Evolutionary conservation across 2,113 vertebrate species (phyloP), one percentile per base, ranked within the genome.

Genomic region (Syngnathus floridae): DNA sequence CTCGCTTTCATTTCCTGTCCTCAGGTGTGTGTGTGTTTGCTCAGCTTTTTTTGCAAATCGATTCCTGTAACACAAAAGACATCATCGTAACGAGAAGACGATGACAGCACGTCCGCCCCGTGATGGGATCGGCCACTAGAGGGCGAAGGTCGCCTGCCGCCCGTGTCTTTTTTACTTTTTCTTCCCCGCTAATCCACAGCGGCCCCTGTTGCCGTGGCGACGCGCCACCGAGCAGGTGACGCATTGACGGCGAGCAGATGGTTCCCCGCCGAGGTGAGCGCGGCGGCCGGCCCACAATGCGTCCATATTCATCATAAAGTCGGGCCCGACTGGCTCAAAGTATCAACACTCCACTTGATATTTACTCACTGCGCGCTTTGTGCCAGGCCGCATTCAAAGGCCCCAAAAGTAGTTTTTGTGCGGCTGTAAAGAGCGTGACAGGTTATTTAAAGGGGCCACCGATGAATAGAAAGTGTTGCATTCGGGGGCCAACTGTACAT

Each of bases 211-310:
- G 89, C 93, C 91, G 63, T 72, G 92, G 92, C 84, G 91, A 96
- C 93, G 82, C 84, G 91, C 91, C 94, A 94, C 93, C 92, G 89
- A 95, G 96, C 95, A 96, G 96, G 95, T 98, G 95, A 98, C 92
- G 92, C 95, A 96, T 96, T 98, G 96, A 97, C 95, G 95, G 94
- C 88, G 93, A 98, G 95, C 96, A 98, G 96, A 98, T 98, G 95
- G 95, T 96, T 92, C 93, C 93, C 95, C 87, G 90, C 84, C 83
- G 94, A 97, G 95, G 95, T 95, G 94, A 95, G 93, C 92, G 85
- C 14, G 5, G 10, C 26, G 22, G 26, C 22, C 73, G 73, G 87
- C 85, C 70, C 81, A 96, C 94, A 98, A 97, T 91, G 91, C 87
- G 89, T 91, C 90, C 92, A 90, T 94, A 90, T 93, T 93, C 92